Conservation (phyloP, 2,888 invertebrate genomes). For the Notocelia uddmanniana region DNA sequence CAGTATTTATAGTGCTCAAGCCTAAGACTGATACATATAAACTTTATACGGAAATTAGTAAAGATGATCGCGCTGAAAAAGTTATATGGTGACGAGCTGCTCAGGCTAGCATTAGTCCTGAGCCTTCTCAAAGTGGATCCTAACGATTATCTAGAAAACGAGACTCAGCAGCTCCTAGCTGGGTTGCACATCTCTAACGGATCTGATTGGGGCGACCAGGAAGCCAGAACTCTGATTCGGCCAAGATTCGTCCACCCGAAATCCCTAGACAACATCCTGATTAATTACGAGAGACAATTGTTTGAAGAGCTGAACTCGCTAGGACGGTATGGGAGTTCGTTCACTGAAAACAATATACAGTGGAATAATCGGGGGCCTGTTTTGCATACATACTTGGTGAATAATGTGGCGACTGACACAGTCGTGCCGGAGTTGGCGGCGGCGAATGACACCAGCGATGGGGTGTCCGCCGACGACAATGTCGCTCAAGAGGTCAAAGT, state of each 20-base stretch:
- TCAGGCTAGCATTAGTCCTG: constrained; percentile 92
- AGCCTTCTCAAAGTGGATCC: constrained; percentile 92
- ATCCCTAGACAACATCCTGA: constrained; percentile 88
- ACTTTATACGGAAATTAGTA: constrained; percentile 41
- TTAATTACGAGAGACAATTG: constrained; percentile 90
- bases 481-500: constrained; percentile 80
- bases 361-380: constrained; percentile 71
- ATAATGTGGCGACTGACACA: constrained; percentile 80
- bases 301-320: constrained; percentile 91
- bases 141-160: constrained; percentile 88
- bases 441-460: constrained; percentile 63
- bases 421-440: constrained; percentile 72
- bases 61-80: constrained; percentile 93
- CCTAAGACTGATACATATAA: constrained; percentile 55
- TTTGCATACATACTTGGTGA: constrained; percentile 82
- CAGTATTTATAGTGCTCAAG: constrained; percentile 77
- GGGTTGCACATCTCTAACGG: constrained; percentile 88
- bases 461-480: constrained; percentile 78
- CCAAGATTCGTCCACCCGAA: constrained; percentile 90
- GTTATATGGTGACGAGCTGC: constrained; percentile 92
- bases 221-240: constrained; percentile 84
- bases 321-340: constrained; percentile 78
- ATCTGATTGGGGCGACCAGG: constrained; percentile 88
- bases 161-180: constrained; percentile 80
- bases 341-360: constrained; percentile 76